Percentiles rank a stretch among this genome's conserved stretches.
These are phyloP conservation scores for Pseudochirops corinnae DNA, from an alignment of 2,797 vertebrate genomes.

Conservation along the genomic window DNA sequence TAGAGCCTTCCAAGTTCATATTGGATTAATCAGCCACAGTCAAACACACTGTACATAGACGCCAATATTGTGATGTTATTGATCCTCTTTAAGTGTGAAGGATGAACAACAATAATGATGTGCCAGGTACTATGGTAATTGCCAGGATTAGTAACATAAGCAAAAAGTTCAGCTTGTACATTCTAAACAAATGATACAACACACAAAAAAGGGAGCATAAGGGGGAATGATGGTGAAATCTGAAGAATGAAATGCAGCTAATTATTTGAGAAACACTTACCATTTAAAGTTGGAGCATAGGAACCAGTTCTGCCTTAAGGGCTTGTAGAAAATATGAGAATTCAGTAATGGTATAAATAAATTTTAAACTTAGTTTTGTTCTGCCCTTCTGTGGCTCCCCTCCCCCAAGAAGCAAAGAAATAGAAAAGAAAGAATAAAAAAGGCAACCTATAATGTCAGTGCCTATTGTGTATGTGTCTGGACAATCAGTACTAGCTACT, in stretches of 20 bases:
- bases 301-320: slow-evolving; percentile 25
- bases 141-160: background rate
- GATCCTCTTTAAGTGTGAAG: too few species aligned
- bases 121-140: too few species aligned
- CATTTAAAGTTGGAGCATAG: background rate
- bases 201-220: background rate
- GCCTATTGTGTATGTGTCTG: background rate
- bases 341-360: slow-evolving; percentile 6
- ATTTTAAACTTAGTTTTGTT: background rate
- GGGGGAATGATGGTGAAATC: background rate
- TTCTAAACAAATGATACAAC: too few species aligned
- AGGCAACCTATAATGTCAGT: background rate
- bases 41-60: too few species aligned
- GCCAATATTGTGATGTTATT: too few species aligned
- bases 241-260: background rate
- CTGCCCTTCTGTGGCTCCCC: background rate
- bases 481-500: background rate
- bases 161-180: background rate
- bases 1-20: too few species aligned
- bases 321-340: background rate
- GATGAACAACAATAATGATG: too few species aligned
- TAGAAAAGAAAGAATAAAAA: background rate
- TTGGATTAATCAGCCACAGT: too few species aligned
- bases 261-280: background rate
- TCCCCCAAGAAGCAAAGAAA: background rate